Base-by-base conservation (phyloP, 2,113 vertebrate species). In the Ameiurus melas region DNA sequence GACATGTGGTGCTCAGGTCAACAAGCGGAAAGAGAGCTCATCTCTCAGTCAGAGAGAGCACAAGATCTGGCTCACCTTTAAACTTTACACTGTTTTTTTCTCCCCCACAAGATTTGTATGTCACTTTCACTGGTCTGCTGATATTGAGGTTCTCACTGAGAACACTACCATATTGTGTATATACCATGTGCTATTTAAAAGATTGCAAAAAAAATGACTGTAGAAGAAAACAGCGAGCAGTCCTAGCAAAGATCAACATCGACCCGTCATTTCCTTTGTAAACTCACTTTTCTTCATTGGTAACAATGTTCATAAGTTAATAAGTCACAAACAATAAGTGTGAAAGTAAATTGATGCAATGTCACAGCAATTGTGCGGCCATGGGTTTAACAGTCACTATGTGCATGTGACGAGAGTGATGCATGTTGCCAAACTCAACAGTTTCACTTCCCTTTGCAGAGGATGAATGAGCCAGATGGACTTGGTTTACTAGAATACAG, bases 1-100 rank as follows among this genome's bases (percentile, higher is more conserved):
- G 90, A 93, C 94, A 94, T 94, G 94, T 95, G 92, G 91, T 70
- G 92, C 90, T 93, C 91, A 90, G 92, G 94, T 95, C 87, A 92
- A 87, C 90, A 92, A 86, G 27, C 82, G 7, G 58, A 66, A 68
- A 19, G 36, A 75, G 80, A 70, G 43, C 66, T 36, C 77, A 79
- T 86, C 66, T 87, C 60, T 73, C 68, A 60, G n/a, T 78, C 73
- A 71, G 58, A 78, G 60, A 79, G 14, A 17, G 57, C 33, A 9
- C 57, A 66, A 47, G 19, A 80, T 66, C 58, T 43, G 16, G 5
- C 85, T 51, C 85, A 85, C 55, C 36, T 62, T 83, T 83, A 83
- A 80, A 80, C 51, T 17, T 12, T 51, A 43, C 77, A 55, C 43
- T 51, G 12, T 43, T 51, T 25, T 13, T 14, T 14, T 4, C 27